Base-by-base conservation (phyloP, 2,888 invertebrate genomes). In the Synergus umbraculus region DNA sequence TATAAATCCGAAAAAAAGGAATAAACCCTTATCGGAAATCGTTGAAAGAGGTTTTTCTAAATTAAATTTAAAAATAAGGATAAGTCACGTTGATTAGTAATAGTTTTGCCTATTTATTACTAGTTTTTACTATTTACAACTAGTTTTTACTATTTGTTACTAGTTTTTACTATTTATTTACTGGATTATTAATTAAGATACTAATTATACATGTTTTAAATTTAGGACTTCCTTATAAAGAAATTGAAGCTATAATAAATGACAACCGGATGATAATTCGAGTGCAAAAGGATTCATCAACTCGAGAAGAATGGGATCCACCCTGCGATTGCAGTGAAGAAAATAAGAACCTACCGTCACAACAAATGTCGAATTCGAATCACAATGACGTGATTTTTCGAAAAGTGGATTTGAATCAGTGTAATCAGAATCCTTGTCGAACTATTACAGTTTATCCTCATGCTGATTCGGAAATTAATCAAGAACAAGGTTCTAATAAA, bases 201-300 rank as follows among this genome's bases (percentile, higher is more conserved):
- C 22, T 44, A 5, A 15, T 37, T 15, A 49, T 15, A 10, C 7
- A 29, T 10, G 18, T 9, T 66, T 8, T 15, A 22, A 10, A 29
- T 67, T 18, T 2, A 73, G 73, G 73, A 54, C 46, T 84, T 13
- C 90, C 91, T 0, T 91, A 89, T 78, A 90, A 90, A n/a, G 91
- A 91, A 66, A 85, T 92, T 29, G 90, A 91, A 76, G 88, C 87
- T 0, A 77, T 86, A 1, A 87, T 92, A 49, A 92, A 92, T 76
- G 81, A 90, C 44, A 89, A 87, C 81, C 83, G 84, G 5, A 83
- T 90, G 83, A 83, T 87, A 0, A 79, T 90, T n/a, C 82, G 90
- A 22, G 81, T 88, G 29, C 89, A 90, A 78, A 86, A 83, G n/a
- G 81, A 86, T 76, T 44, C 77, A 0, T 60, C 76, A 7, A 46